Evolutionary conservation across 2,113 vertebrate species (phyloP).

Genomic region (Siniperca knerii): DNA sequence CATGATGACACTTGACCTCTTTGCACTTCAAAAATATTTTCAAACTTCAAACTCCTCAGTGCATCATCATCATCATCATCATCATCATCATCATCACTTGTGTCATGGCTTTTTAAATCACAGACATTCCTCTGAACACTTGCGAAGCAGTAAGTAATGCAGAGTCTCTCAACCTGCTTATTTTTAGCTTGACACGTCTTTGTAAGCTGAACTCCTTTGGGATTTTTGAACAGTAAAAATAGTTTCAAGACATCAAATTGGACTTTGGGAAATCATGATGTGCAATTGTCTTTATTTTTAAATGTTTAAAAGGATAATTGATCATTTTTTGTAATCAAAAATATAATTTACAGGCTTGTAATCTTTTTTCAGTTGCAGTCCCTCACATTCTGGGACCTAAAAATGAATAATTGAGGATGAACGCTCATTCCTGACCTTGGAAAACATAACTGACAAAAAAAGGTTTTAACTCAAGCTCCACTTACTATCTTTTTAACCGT

Average conservation of each 20-base stretch:
- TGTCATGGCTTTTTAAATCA: conserved; percentile 46
- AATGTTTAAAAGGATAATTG: neutral
- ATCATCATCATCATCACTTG: conserved; percentile 19
- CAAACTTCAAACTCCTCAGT: conserved; percentile 33
- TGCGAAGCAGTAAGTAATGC: conserved; percentile 5
- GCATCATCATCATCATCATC: conserved; percentile 7
- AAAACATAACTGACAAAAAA: too few relatives aligned
- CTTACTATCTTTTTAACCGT: neutral
- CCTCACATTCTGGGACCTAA: neutral
- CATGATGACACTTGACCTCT: neutral
- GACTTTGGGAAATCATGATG: neutral
- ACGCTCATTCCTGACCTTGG: neutral
- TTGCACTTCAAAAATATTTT: neutral
- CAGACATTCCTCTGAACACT: conserved; percentile 19
- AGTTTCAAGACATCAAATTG: neutral
- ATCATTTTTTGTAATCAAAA: neutral
- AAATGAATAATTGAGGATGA: neutral
- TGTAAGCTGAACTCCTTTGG: neutral
- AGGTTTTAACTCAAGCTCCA: neutral
- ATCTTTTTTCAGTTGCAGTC: neutral
- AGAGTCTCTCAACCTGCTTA: conserved; percentile 31
- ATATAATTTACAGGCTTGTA: neutral
- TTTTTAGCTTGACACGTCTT: neutral
- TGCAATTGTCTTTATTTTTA: neutral
- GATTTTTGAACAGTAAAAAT: conserved; percentile 1